Evolutionary conservation across 2,797 vertebrate species (phyloP), one percentile per base, ranked within the genome.

Genomic region (Nannoperca obscura): DNA sequence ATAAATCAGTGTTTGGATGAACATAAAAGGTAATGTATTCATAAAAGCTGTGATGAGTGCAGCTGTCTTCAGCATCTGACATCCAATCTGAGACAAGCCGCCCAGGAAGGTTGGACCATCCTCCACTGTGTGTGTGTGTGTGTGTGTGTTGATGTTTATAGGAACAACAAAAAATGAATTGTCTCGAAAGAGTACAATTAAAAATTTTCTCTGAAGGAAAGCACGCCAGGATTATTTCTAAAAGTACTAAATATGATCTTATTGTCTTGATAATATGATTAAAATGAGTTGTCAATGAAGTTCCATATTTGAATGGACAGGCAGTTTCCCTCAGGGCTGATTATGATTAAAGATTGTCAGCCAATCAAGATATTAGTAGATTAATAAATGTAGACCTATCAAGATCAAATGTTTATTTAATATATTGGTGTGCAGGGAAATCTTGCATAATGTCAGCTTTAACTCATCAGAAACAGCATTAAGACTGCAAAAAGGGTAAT

Each of bases 1-100:
- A 96, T 93, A 86, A 94, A 96, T 94, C 73, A 90, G 92, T 91
- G 92, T 92, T 95, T 92, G 93, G 92, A 90, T 87, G 89, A 91
- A 92, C 89, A 93, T 92, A 73, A 93, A 93, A 84, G 86, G 91
- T 92, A 61, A 86, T 88, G 91, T 90, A 94, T 96, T 93, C 92
- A 93, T 96, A 95, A 95, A 92, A 91, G 85, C 89, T 71, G 85
- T 89, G 78, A 94, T 95, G 94, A 93, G 95, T 88, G 91, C 93
- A 93, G 86, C 94, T 94, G 95, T 95, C 94, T 89, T 82, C 88
- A 80, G 44, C 60, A 81, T 90, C 95, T 91, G 92, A 95, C 93
- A 80, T 75, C 90, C 85, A 86, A 86, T 93, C 94, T 94, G 92
- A 95, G 93, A 94, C 84, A 74, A 87, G 88, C 81, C 77, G 84